Percentiles rank a stretch among this genome's conserved stretches.
phyloP scores from a whole-genome alignment of 2,888 invertebrate genomes.

The Adela reaumurella region DNA sequence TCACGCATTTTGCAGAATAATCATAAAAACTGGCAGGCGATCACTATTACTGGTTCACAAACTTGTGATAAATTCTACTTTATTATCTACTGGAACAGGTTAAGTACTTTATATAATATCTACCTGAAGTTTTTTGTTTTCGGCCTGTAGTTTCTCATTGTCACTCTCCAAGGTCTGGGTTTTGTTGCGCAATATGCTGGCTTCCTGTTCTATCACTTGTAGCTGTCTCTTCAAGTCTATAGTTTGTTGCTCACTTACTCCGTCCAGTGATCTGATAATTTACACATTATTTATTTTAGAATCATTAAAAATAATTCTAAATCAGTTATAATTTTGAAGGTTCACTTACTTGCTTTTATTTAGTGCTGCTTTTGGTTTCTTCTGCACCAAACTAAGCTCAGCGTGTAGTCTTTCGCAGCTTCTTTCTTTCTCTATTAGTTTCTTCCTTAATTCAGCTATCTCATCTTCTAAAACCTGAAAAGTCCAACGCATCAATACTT shows the following conservation, averaged over 20 bases:
- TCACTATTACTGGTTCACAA: too few species aligned
- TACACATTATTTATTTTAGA: too few species aligned
- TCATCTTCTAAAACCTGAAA: conserved; percentile 66
- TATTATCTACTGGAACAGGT: too few species aligned
- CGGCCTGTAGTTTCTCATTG: conserved; percentile 69
- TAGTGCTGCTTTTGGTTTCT: conserved; percentile 59
- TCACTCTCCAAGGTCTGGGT: conserved; percentile 67
- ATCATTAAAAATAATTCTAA: too few species aligned
- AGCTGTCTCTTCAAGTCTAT: conserved; percentile 71
- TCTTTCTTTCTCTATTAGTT: conserved; percentile 78
- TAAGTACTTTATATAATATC: too few species aligned
- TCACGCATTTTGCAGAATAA: too few species aligned
- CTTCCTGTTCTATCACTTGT: conserved; percentile 75
- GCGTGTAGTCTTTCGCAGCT: conserved; percentile 74
- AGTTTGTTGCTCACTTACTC: conserved; percentile 55
- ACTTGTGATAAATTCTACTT: too few species aligned
- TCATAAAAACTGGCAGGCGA: too few species aligned
- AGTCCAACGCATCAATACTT: conserved; percentile 1
- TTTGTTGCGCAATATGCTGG: conserved; percentile 63
- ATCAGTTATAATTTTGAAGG: too few species aligned
- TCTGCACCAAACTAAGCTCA: conserved; percentile 62
- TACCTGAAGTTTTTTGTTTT: conserved; percentile 70
- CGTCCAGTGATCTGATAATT: conserved; percentile 55
- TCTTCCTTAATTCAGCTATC: conserved; percentile 67
- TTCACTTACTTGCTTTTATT: conserved; percentile 61